phyloP scores from a whole-genome alignment of 2,888 invertebrate species.

The Penaeus monodon region DNA sequence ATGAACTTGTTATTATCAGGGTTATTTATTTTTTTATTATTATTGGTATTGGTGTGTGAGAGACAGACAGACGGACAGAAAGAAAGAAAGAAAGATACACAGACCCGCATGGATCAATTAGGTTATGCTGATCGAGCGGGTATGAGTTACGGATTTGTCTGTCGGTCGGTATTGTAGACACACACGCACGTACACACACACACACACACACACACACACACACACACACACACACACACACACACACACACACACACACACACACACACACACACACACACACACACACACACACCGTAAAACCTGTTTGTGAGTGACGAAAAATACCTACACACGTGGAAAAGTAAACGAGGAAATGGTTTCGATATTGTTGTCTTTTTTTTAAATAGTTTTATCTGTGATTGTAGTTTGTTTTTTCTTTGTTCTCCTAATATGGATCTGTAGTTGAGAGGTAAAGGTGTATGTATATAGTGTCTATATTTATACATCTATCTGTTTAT shows the following conservation, averaged over 20 bases:
- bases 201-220: constrained; percentile 18
- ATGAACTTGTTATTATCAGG: neutral
- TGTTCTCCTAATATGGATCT: too few relatives aligned
- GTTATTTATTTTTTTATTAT: neutral
- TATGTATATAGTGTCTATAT: too few relatives aligned
- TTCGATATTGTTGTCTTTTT: too few relatives aligned
- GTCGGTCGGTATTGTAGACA: neutral
- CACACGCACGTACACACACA: neutral
- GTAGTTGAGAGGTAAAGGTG: too few relatives aligned
- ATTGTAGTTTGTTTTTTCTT: too few relatives aligned
- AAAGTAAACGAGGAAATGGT: too few relatives aligned
- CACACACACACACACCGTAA: neutral
- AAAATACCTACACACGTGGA: neutral
- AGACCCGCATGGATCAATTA: neutral
- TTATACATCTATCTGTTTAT: too few relatives aligned
- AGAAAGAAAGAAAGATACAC: too few relatives aligned
- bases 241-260: constrained; percentile 24
- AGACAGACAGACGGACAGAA: too few relatives aligned
- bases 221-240: constrained; percentile 15
- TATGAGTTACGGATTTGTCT: too few relatives aligned
- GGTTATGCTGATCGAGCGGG: neutral
- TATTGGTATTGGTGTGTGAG: neutral
- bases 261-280: neutral
- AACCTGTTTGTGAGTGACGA: too few relatives aligned
- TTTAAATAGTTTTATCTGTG: too few relatives aligned